Evolutionary conservation across 30 jellyfish, hydroid and myxozoan species (phyloP).

Genomic region (Hydractinia echinata): DNA sequence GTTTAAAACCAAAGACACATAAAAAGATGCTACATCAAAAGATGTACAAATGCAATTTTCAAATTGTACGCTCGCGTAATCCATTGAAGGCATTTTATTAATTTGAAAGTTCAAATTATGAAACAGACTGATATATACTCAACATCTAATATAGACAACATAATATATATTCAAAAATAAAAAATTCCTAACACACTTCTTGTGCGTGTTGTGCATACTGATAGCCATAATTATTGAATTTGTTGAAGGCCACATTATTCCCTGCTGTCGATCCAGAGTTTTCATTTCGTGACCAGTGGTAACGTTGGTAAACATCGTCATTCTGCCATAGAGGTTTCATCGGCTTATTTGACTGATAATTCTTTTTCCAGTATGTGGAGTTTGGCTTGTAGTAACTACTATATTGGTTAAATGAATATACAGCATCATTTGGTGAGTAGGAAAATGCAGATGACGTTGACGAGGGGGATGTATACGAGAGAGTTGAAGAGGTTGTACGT

Average conservation of each 20-base stretch:
- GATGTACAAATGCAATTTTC: background rate
- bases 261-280: background rate
- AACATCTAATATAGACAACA: constrained; percentile 19
- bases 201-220: constrained; percentile 1
- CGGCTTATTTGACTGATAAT: background rate
- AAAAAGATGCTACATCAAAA: background rate
- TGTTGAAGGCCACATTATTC: background rate
- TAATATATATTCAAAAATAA: background rate
- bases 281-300: constrained; percentile 34
- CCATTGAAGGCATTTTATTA: background rate
- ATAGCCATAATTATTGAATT: background rate
- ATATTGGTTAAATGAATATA: constrained; percentile 34
- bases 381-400: constrained; percentile 25
- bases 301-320: constrained; percentile 27
- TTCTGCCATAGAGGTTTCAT: background rate
- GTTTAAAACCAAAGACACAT: background rate
- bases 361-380: constrained; percentile 25
- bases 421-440: constrained; percentile 18
- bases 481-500: background rate
- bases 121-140: background rate
- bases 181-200: constrained; percentile 14
- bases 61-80: background rate
- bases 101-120: no score
- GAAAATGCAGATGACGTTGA: background rate
- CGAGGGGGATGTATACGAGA: background rate